Base-by-base conservation (phyloP, 2,888 invertebrate species). In the Polietes domitor region DNA sequence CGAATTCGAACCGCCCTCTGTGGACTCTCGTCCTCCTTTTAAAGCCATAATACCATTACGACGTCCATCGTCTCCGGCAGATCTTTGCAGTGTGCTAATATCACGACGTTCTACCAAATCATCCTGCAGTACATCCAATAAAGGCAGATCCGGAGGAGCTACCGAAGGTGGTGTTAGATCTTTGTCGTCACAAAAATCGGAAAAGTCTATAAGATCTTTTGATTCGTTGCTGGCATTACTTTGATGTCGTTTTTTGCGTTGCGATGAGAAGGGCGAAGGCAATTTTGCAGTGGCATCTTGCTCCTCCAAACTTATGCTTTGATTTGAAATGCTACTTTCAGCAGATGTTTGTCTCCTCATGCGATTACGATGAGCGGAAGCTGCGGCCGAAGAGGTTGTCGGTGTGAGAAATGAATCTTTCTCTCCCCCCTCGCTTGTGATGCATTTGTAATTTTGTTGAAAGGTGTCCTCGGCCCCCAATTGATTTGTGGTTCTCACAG, bases 311-410 rank as follows among this genome's bases (percentile, higher is more conserved):
- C 90, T 92, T 15, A 90, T 86, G 80, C 92, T 92, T 82, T 92
- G 92, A 87, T 91, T 92, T 41, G 92, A 92, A 32, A 92, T 91
- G 86, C 92, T 92, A 77, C 92, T 92, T 84, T 92, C 92, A 2
- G 91, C 92, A 0, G 92, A 92, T 0, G 92, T 91, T 85, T 92
- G 92, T 7, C 92, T 89, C 2, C 91, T 88, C 90, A 92, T 92
- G 47, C 89, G 87, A 15, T 72, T 55, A 1, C 37, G 71, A 41
- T 68, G 37, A 7, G 41, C 68, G 5, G 21, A 24, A 2, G 61
- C 61, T 7, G 76, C 47, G 0, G 76, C 58, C 5, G 77, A 72
- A 0, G 81, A 81, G 7, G 72, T 4, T 0, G 89, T 88, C 26
- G 89, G 88, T 24, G 89, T 88, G 83, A 92, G 87, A 19, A 92